phyloP scores from a whole-genome alignment of 2,113 vertebrate genomes.

The Xiphias gladius region DNA sequence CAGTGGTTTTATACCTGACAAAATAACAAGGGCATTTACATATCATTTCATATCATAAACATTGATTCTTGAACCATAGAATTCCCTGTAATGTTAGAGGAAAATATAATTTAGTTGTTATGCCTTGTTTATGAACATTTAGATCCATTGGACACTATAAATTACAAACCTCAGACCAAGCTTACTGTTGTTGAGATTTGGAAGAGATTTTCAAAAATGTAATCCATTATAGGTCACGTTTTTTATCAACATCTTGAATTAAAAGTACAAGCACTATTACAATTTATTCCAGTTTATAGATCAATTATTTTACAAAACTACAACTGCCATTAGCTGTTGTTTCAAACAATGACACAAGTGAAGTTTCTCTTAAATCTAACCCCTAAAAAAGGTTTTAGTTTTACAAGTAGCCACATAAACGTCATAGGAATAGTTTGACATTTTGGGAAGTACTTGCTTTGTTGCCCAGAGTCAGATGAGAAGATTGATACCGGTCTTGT shows the following conservation, averaged over 20 bases:
- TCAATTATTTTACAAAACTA: background rate
- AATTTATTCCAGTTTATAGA: no score
- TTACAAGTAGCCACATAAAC: background rate
- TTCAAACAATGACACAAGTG: background rate
- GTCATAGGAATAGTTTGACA: background rate
- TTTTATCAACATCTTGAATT: no score
- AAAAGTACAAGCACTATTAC: no score
- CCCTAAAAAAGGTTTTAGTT: background rate
- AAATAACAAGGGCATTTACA: conserved; percentile 55
- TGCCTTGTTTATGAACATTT: conserved; percentile 33
- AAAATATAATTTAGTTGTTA: conserved; percentile 28
- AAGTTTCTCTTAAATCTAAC: background rate
- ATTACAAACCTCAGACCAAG: background rate
- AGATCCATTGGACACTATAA: background rate
- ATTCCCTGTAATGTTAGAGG: conserved; percentile 35
- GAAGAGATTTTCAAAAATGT: background rate
- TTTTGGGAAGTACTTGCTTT: background rate
- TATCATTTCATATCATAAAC: conserved; percentile 52
- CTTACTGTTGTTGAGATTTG: conserved; percentile 6
- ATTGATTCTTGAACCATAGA: conserved; percentile 22
- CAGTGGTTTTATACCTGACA: conserved; percentile 67
- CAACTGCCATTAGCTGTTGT: background rate
- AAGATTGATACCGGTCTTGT: background rate
- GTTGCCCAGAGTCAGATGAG: no score
- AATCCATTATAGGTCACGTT: conserved; percentile 11